These are phyloP conservation scores for Ischnura elegans DNA, from an alignment of 2,888 invertebrate species.

Conservation along the genomic window DNA sequence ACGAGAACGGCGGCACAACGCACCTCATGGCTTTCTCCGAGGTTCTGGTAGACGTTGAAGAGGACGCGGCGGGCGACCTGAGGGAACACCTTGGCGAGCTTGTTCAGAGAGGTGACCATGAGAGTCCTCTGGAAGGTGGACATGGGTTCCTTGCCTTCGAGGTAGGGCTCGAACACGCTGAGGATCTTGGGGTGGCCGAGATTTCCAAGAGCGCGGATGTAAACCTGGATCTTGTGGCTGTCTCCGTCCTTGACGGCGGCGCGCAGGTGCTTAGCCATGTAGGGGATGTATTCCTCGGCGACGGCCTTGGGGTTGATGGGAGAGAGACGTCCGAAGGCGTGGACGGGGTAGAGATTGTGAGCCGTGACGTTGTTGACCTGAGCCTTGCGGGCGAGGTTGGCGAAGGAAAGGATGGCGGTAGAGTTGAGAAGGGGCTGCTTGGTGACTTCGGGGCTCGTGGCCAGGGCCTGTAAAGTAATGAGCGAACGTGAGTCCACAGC, in stretches of 20 bases:
- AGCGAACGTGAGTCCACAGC: neutral
- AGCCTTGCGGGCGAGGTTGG: constrained; percentile 82
- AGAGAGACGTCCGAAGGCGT: constrained; percentile 83
- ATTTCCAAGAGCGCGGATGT: constrained; percentile 84
- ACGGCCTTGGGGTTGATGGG: constrained; percentile 74
- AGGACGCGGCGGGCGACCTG: constrained; percentile 81
- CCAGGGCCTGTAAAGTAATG: constrained; percentile 77
- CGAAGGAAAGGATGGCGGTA: constrained; percentile 82
- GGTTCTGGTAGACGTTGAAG: constrained; percentile 84
- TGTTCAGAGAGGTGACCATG: constrained; percentile 82
- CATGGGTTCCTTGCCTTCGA: constrained; percentile 81
- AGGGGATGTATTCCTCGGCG: constrained; percentile 81
- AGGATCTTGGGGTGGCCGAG: constrained; percentile 83
- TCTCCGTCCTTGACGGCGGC: constrained; percentile 80
- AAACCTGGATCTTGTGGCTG: constrained; percentile 81
- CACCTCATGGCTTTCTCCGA: constrained; percentile 83
- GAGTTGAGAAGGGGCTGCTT: constrained; percentile 80
- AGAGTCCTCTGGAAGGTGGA: constrained; percentile 83
- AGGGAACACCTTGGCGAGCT: constrained; percentile 80
- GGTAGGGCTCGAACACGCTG: constrained; percentile 83
- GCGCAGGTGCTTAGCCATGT: constrained; percentile 80
- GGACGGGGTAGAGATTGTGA: constrained; percentile 83
- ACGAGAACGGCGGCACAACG: constrained; percentile 83
- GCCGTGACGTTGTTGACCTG: constrained; percentile 82
- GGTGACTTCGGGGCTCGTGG: constrained; percentile 80